Conservation (phyloP, 2,888 invertebrate genomes). For the Dioctria linearis region DNA sequence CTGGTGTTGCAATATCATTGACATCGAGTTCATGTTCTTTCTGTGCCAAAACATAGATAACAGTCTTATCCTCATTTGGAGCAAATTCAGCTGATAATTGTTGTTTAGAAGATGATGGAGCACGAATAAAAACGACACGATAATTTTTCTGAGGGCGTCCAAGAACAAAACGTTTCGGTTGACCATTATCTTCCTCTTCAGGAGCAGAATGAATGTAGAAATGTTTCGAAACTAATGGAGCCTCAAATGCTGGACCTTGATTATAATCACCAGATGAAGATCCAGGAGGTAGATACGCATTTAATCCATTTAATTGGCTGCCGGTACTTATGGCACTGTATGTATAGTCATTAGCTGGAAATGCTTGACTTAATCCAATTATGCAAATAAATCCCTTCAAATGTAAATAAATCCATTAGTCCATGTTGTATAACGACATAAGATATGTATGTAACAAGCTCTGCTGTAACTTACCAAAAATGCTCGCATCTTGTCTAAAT, state of each 20-base stretch:
- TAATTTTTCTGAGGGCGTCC: slow-evolving; percentile 70
- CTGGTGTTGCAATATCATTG: slow-evolving; percentile 54
- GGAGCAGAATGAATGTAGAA: slow-evolving; percentile 71
- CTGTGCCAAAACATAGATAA: slow-evolving; percentile 58
- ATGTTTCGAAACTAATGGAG: slow-evolving; percentile 65
- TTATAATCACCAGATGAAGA: slow-evolving; percentile 11
- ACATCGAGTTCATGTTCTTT: slow-evolving; percentile 56
- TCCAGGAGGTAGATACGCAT: slow-evolving; percentile 48
- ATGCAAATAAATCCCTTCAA: slow-evolving; percentile 43
- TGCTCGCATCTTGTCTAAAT: slow-evolving; percentile 19
- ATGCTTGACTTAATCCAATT: slow-evolving; percentile 45
- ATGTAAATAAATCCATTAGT: slow-evolving; percentile 17
- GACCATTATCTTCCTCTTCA: slow-evolving; percentile 65
- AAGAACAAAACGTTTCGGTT: slow-evolving; percentile 57
- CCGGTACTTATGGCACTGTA: neutral
- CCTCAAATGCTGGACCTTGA: slow-evolving; percentile 44
- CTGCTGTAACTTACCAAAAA: slow-evolving; percentile 34
- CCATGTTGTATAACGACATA: neutral
- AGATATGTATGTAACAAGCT: neutral
- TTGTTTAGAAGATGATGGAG: slow-evolving; percentile 62
- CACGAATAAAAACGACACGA: slow-evolving; percentile 70
- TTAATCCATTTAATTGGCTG: slow-evolving; percentile 17
- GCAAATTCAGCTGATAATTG: slow-evolving; percentile 52
- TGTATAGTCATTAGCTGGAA: slow-evolving; percentile 28
- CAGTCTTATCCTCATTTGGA: slow-evolving; percentile 59